These are phyloP conservation scores for Aythya baeri DNA, from an alignment of 2,113 vertebrate species.

Conservation along the genomic window DNA sequence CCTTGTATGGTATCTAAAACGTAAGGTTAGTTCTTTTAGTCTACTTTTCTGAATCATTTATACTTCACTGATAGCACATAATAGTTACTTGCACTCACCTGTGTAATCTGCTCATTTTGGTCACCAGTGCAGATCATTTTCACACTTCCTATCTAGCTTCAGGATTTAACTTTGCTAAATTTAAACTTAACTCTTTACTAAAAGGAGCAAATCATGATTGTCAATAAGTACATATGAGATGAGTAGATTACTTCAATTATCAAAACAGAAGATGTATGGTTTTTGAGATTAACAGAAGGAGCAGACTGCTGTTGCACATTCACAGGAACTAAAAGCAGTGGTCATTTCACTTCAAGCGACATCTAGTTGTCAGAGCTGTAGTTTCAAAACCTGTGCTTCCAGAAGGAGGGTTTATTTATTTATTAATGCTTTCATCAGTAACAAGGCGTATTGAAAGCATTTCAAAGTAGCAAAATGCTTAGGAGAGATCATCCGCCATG, in stretches of 20 bases:
- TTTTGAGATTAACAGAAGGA: neutral
- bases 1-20: neutral
- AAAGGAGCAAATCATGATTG: neutral
- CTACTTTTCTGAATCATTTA: neutral
- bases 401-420: neutral
- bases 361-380: neutral
- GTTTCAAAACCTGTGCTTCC: neutral
- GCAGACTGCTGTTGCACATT: neutral
- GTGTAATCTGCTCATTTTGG: neutral
- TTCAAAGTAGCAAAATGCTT: neutral
- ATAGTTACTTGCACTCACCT: neutral
- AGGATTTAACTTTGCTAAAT: neutral
- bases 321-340: neutral
- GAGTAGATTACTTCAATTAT: neutral
- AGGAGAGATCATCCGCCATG: neutral
- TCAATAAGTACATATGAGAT: neutral
- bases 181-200: neutral
- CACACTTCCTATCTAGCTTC: neutral
- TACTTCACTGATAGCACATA: neutral
- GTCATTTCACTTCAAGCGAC: neutral
- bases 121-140: neutral
- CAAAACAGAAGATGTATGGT: neutral
- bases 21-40: neutral
- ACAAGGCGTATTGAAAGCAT: neutral
- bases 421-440: accelerated